Percentiles rank a stretch among this genome's conserved stretches.
Conservation (phyloP, 2,113 vertebrate species). For the Clupea harengus region DNA sequence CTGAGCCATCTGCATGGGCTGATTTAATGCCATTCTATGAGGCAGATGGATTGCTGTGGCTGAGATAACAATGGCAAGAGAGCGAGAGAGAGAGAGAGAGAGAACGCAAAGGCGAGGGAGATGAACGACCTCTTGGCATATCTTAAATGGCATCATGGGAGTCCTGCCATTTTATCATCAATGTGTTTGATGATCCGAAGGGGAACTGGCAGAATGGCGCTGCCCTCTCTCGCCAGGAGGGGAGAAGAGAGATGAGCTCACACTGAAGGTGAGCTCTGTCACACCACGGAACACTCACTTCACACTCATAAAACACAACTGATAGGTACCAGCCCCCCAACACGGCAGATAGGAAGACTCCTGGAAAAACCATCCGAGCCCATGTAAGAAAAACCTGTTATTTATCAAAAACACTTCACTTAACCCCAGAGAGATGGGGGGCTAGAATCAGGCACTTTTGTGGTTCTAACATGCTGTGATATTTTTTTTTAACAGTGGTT, state of each 20-base stretch:
- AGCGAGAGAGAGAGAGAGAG: neutral
- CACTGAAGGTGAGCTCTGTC: slow-evolving; percentile 20
- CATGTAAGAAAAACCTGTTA: neutral
- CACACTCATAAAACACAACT: neutral
- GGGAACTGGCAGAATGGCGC: slow-evolving; percentile 43
- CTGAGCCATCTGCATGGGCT: neutral
- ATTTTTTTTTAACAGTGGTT: too few relatives aligned
- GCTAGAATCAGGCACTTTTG: too few relatives aligned
- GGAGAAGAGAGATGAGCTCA: slow-evolving; percentile 27
- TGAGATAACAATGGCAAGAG: slow-evolving; percentile 1
- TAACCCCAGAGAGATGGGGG: too few relatives aligned
- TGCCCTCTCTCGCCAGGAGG: slow-evolving; percentile 37
- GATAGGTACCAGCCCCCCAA: neutral
- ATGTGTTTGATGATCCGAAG: slow-evolving; percentile 38
- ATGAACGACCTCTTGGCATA: slow-evolving; percentile 44
- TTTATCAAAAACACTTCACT: neutral
- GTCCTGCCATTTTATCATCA: slow-evolving; percentile 33
- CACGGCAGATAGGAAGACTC: neutral
- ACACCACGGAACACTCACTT: slow-evolving; percentile 6
- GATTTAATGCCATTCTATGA: neutral
- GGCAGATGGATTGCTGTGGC: neutral
- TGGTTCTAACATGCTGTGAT: too few relatives aligned
- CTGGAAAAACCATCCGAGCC: neutral
- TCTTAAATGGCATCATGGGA: slow-evolving; percentile 43
- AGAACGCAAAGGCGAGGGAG: slow-evolving; percentile 22